These are phyloP conservation scores for Molossus molossus DNA, from an alignment of 2,797 vertebrate genomes.

Conservation along the genomic window DNA sequence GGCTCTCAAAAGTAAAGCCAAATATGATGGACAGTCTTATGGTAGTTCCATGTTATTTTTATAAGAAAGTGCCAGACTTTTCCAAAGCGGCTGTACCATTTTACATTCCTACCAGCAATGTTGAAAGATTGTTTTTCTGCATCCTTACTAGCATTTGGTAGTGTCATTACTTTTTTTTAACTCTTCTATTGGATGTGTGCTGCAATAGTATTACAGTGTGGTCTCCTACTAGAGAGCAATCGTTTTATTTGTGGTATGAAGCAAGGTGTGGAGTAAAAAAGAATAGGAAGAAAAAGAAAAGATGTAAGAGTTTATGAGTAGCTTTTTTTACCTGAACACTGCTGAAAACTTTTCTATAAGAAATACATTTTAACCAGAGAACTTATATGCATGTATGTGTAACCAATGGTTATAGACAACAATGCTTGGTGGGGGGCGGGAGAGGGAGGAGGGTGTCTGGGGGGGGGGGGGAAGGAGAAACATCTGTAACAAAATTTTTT, in stretches of 20 bases:
- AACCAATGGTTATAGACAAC: not conserved
- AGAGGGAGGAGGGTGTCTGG: too few relatives aligned
- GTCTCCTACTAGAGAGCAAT: conserved; percentile 22
- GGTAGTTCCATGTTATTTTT: not conserved
- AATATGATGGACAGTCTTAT: not conserved
- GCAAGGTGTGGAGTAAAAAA: not conserved
- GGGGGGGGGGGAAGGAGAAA: too few relatives aligned
- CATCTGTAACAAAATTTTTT: too few relatives aligned
- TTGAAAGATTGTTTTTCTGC: not conserved
- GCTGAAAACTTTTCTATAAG: conserved; percentile 19
- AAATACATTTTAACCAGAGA: not conserved
- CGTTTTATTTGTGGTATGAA: conserved; percentile 50
- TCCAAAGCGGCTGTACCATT: not conserved
- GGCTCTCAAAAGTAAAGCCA: not conserved
- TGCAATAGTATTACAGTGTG: not conserved
- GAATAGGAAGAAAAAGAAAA: conserved; percentile 32
- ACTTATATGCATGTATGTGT: too few relatives aligned
- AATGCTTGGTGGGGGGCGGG: too few relatives aligned
- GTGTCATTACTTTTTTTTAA: not conserved
- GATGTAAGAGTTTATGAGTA: not conserved
- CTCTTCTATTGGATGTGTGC: not conserved
- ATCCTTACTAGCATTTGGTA: not conserved
- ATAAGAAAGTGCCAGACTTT: not conserved
- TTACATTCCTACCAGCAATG: not conserved
- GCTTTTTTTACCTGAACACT: not conserved